Conservation (phyloP, 2,797 vertebrate species). For the Urosaurus nigricauda region DNA sequence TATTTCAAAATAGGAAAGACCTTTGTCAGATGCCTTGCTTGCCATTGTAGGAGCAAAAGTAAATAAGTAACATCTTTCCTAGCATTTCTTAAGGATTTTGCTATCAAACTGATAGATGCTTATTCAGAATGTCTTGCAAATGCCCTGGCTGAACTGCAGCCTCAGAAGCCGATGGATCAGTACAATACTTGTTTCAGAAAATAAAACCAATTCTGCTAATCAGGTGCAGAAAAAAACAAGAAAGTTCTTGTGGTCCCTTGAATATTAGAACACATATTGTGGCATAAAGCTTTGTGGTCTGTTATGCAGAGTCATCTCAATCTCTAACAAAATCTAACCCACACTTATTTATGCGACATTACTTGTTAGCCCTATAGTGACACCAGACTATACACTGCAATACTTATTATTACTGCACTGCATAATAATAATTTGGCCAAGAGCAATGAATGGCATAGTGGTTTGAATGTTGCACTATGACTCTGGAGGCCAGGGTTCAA, state of each 20-base stretch:
- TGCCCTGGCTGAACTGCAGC: background rate
- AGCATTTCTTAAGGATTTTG: background rate
- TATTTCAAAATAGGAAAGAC: slow-evolving; percentile 31
- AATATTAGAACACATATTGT: background rate
- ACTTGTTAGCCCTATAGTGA: background rate
- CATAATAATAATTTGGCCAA: no score
- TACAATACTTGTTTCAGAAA: background rate
- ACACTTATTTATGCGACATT: background rate
- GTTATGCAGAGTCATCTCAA: background rate
- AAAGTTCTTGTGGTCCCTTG: background rate
- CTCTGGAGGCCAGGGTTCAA: no score
- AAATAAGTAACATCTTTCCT: slow-evolving; percentile 12
- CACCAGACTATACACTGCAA: background rate
- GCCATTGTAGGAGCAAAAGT: slow-evolving; percentile 11
- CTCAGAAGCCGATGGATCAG: background rate
- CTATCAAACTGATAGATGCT: background rate
- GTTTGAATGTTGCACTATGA: no score
- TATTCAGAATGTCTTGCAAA: background rate
- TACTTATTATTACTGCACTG: background rate
- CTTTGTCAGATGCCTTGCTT: background rate
- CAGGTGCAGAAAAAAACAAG: background rate
- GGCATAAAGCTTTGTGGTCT: background rate
- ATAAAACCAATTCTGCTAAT: background rate
- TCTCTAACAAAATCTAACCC: background rate
- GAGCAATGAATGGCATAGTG: no score